A percentile compares a stretch with the other conserved stretches of the same genome.
Conservation (phyloP, 2,797 vertebrate genomes). For the Sebastes matsubarae region DNA sequence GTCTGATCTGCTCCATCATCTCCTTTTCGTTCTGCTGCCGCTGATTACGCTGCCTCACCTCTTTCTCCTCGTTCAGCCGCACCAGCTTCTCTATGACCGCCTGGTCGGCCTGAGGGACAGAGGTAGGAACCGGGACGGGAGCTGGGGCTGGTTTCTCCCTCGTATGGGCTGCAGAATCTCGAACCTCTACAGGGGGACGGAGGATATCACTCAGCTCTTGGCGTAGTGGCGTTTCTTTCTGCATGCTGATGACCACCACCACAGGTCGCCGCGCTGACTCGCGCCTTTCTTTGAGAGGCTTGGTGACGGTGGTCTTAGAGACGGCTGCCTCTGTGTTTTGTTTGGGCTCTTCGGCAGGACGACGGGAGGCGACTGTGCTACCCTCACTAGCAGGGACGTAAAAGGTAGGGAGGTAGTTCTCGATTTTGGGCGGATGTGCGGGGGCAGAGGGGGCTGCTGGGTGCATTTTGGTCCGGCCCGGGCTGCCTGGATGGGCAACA, state of each 20-base stretch:
- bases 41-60: conserved; percentile 89
- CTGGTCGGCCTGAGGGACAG: conserved; percentile 45
- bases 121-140: conserved; percentile 9
- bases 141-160: conserved; percentile 29
- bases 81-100: conserved; percentile 82
- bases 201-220: conserved; percentile 40
- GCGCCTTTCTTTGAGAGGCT: conserved; percentile 68
- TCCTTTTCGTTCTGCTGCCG: conserved; percentile 91
- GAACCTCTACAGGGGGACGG: conserved; percentile 47
- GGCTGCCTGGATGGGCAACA: not conserved
- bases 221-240: conserved; percentile 74
- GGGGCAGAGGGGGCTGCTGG: conserved; percentile 4
- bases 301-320: conserved; percentile 21
- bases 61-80: conserved; percentile 90
- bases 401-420: conserved; percentile 90
- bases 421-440: conserved; percentile 67
- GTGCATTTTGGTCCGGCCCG: conserved; percentile 24
- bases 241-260: conserved; percentile 85
- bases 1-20: conserved; percentile 94
- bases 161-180: conserved; percentile 57
- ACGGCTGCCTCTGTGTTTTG: conserved; percentile 41
- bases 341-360: conserved; percentile 62
- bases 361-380: conserved; percentile 23
- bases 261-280: conserved; percentile 72
- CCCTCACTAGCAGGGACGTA: conserved; percentile 87